Evolutionary conservation across 2,888 invertebrate genomes (phyloP).

Genomic region (Linnaemya tessellans): DNA sequence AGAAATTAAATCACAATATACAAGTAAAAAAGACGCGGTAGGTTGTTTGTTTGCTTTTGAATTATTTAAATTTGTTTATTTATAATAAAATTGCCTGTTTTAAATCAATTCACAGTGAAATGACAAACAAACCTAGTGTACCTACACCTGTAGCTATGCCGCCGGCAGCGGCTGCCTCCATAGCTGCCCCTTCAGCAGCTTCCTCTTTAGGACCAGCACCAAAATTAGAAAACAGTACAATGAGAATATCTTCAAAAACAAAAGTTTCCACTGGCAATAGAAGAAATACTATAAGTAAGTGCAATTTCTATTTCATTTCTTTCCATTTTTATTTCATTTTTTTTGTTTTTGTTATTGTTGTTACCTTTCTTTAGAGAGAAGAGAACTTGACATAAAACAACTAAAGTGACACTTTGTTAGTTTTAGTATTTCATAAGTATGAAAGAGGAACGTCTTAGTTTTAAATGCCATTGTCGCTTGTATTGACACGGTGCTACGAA

Average conservation of each 20-base stretch:
- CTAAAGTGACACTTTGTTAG: no score
- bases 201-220: slow-evolving; percentile 68
- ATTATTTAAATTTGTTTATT: background rate
- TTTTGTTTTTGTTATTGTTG: no score
- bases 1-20: slow-evolving; percentile 95
- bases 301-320: background rate
- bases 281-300: slow-evolving; percentile 83
- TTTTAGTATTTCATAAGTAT: no score
- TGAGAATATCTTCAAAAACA: slow-evolving; percentile 86
- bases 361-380: no score
- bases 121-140: slow-evolving; percentile 80
- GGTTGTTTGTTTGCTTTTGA: slow-evolving; percentile 75
- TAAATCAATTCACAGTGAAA: slow-evolving; percentile 77
- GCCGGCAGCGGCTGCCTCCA: slow-evolving; percentile 60
- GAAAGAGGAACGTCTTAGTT: no score
- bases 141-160: slow-evolving; percentile 70
- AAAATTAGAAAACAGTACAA: slow-evolving; percentile 85
- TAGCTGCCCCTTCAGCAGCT: slow-evolving; percentile 58
- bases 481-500: no score
- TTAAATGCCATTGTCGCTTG: no score
- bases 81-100: background rate
- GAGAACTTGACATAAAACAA: no score
- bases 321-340: no score
- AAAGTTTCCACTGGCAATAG: slow-evolving; percentile 86
- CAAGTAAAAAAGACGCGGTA: slow-evolving; percentile 96